Evolutionary conservation across 2,888 invertebrate species (phyloP), one percentile per base, ranked within the genome.

Genomic region (Stegana nigrithorax): DNA sequence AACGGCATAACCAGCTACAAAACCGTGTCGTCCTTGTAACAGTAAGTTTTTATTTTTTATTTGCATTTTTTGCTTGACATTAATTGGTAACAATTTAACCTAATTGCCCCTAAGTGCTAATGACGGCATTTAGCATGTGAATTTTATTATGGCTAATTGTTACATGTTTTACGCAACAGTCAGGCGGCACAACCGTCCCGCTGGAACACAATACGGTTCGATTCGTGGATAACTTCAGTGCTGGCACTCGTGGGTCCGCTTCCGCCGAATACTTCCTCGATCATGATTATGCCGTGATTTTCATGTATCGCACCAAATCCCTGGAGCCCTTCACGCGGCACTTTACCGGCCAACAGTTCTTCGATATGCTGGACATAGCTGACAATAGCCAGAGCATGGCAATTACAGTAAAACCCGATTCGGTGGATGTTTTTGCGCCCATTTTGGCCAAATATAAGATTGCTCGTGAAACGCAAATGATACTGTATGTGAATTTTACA

Each of bases 151-250:
- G n/a, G n/a, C n/a, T n/a, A n/a, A n/a, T n/a, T n/a, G n/a, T 87
- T 29, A n/a, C n/a, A n/a, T n/a, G n/a, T n/a, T n/a, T n/a, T n/a
- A n/a, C n/a, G n/a, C n/a, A n/a, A n/a, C 85, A 93, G 93, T 97
- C 97, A 65, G 98, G 98, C 39, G 98, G 98, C 60, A 99, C 98
- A 4, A 96, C 95, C 36, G 95, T 98, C 4, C 98, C 98, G 0
- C 85, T 99, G 61, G 99, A 99, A 83, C 95, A 96, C 84, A 95
- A 97, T 83, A 97, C 98, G 0, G 99, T 99, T 1, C 90, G 99
- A 57, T 99, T 95, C 86, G 96, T 99, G 60, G 99, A 99, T 85
- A 99, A 99, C 88, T 99, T 99, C 86, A 98, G 98, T 85, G 95
- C 96, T 17, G 99, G 99, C 50, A 96, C 93, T 0, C 89, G 98